Percentiles rank a stretch among this genome's conserved stretches.
phyloP scores from a whole-genome alignment of 2,888 invertebrate genomes.

The Lasioglossum zephyrum region DNA sequence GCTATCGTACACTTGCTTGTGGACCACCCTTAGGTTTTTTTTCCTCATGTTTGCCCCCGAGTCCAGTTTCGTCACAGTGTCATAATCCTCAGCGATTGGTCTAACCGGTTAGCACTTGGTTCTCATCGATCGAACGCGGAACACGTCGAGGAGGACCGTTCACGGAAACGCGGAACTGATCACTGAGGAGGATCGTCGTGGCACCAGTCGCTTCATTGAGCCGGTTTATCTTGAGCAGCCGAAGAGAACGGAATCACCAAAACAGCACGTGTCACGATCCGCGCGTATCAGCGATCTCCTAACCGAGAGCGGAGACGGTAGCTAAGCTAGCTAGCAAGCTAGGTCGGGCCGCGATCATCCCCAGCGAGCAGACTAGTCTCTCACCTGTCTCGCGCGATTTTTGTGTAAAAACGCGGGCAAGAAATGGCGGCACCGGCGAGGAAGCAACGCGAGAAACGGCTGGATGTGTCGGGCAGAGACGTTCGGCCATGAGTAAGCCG shows the following conservation, averaged over 20 bases:
- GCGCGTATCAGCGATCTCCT: background rate
- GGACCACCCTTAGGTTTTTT: constrained; percentile 81
- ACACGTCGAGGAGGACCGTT: background rate
- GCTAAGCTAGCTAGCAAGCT: background rate
- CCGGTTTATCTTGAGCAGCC: background rate
- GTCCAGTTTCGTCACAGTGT: background rate
- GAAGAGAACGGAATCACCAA: constrained; percentile 20
- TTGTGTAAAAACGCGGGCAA: background rate
- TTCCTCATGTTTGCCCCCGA: constrained; percentile 78
- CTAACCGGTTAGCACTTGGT: background rate
- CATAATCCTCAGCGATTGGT: background rate
- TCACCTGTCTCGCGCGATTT: constrained; percentile 32
- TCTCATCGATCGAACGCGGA: background rate
- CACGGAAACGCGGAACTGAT: background rate
- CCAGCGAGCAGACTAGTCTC: background rate
- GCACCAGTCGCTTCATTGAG: background rate
- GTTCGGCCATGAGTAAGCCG: constrained; percentile 79
- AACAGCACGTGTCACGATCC: constrained; percentile 26
- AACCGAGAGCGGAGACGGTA: background rate
- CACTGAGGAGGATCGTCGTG: constrained; percentile 3
- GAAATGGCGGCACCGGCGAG: background rate
- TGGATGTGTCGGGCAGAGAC: constrained; percentile 75
- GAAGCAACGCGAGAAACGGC: constrained; percentile 21
- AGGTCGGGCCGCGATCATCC: background rate
- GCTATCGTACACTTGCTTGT: constrained; percentile 79